phyloP scores from a whole-genome alignment of 2,113 vertebrate genomes.

The Lepus americanus region DNA sequence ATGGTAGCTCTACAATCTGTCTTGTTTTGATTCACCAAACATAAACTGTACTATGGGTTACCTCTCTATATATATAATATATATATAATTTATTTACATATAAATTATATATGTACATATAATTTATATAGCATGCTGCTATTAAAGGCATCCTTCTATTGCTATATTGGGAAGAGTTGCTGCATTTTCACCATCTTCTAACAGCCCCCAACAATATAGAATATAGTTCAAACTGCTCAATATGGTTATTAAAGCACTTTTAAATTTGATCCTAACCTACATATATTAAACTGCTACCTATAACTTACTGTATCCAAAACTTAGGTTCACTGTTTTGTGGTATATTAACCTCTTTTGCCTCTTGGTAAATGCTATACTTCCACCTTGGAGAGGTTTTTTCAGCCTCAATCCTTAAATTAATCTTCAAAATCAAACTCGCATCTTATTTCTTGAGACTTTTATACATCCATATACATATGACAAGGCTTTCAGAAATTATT shows the following conservation, averaged over 20 bases:
- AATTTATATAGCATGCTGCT: neutral
- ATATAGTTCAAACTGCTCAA: neutral
- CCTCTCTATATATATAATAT: too few relatives aligned
- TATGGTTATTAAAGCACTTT: neutral
- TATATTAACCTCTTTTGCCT: neutral
- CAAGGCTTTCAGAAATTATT: neutral
- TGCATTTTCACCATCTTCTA: neutral
- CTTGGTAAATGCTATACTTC: neutral
- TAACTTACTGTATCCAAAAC: neutral
- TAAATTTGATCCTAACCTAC: neutral
- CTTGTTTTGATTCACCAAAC: conserved; percentile 27
- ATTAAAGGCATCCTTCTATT: neutral
- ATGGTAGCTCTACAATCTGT: neutral
- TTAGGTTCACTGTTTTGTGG: neutral
- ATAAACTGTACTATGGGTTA: neutral
- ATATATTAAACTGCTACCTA: neutral
- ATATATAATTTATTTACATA: neutral
- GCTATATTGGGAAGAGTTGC: neutral
- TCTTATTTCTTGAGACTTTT: neutral
- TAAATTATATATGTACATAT: too few relatives aligned
- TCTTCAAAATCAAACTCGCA: conserved; percentile 18
- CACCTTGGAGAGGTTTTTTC: neutral
- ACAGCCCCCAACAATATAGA: neutral
- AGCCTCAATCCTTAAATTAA: neutral
- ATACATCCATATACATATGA: neutral